These are phyloP conservation scores for Limnephilus marmoratus DNA, from an alignment of 2,888 invertebrate genomes.

Conservation along the genomic window DNA sequence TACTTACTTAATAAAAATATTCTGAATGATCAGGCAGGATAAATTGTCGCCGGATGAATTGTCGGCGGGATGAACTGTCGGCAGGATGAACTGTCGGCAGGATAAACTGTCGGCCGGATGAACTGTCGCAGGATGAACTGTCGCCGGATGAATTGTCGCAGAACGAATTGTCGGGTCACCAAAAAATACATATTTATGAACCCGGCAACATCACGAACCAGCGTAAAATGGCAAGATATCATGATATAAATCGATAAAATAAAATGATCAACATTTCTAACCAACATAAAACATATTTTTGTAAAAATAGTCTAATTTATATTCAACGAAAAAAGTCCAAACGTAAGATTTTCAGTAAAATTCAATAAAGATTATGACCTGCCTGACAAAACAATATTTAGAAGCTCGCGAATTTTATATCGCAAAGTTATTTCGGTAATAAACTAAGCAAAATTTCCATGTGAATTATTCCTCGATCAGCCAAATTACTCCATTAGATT, in stretches of 20 bases:
- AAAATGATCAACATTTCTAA: background rate
- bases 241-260: background rate
- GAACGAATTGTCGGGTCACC: too few species aligned
- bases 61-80: too few species aligned
- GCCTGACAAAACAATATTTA: background rate
- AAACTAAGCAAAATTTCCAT: background rate
- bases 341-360: background rate
- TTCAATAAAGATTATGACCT: background rate
- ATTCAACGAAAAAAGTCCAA: background rate
- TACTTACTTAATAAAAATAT: too few species aligned
- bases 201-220: background rate
- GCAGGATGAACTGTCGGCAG: too few species aligned
- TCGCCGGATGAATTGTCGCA: too few species aligned
- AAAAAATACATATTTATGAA: background rate
- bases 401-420: background rate
- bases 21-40: too few species aligned
- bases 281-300: background rate
- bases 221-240: background rate
- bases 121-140: too few species aligned
- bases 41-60: too few species aligned
- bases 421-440: background rate
- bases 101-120: too few species aligned
- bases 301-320: background rate
- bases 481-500: conserved; percentile 9
- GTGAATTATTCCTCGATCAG: conserved; percentile 10